Conservation (phyloP, 1,140 invertebrate species). For the Caerostris extrusa region DNA sequence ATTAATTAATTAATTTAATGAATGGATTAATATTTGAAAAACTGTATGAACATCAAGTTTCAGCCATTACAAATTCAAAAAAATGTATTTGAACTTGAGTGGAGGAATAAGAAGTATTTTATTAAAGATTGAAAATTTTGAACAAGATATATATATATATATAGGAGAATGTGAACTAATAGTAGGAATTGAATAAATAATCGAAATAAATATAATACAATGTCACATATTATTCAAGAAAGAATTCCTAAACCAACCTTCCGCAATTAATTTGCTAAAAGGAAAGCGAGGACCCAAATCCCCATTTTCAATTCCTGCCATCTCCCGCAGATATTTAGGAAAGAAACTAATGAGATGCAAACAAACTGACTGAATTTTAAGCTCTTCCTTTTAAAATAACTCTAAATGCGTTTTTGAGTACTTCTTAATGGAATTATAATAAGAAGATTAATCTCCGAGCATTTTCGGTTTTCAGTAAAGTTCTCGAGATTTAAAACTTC, state of each 20-base stretch:
- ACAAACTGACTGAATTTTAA: neutral
- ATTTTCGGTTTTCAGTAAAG: neutral
- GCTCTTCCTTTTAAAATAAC: constrained; percentile 19
- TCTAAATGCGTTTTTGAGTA: constrained; percentile 50
- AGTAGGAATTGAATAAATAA: too few species aligned
- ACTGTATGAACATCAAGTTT: too few species aligned
- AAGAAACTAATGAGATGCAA: constrained; percentile 10
- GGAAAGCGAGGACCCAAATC: neutral
- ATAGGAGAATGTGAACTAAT: too few species aligned
- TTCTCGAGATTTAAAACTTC: neutral
- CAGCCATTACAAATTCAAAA: too few species aligned
- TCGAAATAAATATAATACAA: too few species aligned
- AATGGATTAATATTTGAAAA: too few species aligned
- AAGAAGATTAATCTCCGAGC: constrained; percentile 12
- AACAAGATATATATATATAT: too few species aligned
- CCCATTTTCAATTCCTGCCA: neutral
- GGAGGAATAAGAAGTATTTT: too few species aligned
- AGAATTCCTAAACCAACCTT: neutral
- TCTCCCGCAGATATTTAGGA: neutral
- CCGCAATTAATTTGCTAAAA: neutral
- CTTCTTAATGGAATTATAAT: constrained; percentile 48
- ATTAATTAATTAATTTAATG: too few species aligned
- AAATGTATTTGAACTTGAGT: too few species aligned
- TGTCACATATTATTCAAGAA: too few species aligned
- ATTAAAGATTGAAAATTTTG: too few species aligned